Conservation (phyloP, 2,113 vertebrate genomes). For the Gnathonemus echidnorhynchus region DNA sequence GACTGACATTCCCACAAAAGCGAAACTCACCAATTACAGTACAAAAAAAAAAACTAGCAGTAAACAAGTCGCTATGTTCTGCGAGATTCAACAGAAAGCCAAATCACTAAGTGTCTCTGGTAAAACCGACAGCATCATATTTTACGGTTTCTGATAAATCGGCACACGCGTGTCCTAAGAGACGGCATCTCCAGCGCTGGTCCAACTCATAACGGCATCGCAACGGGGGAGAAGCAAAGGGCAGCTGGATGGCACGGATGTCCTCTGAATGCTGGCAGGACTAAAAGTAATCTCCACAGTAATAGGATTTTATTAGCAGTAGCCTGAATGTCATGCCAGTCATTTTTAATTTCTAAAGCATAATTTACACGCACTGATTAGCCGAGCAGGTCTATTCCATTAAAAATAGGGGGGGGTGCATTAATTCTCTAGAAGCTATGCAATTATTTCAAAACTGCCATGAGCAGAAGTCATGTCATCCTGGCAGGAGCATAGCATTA, state of each 20-base stretch:
- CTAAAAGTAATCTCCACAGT: neutral
- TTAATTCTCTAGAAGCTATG: neutral
- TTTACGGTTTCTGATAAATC: neutral
- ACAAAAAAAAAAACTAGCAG: neutral
- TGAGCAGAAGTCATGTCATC: neutral
- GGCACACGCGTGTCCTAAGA: neutral
- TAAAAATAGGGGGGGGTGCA: neutral
- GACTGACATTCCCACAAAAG: neutral
- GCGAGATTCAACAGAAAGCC: neutral
- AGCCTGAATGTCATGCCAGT: neutral
- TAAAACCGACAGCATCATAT: neutral
- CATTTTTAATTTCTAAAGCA: slow-evolving; percentile 1
- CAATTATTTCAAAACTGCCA: slow-evolving; percentile 5
- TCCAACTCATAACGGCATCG: neutral
- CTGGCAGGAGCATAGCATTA: neutral
- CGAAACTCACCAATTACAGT: neutral
- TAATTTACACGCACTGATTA: neutral
- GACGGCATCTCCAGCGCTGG: neutral
- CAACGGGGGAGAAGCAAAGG: neutral
- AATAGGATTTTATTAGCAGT: neutral
- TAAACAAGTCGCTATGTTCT: neutral
- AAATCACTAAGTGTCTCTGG: neutral
- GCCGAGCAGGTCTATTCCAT: slow-evolving; percentile 1
- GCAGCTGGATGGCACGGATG: neutral
- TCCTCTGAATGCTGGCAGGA: neutral